phyloP scores from a whole-genome alignment of 2,113 vertebrate species.

The Seriola rivoliana region DNA sequence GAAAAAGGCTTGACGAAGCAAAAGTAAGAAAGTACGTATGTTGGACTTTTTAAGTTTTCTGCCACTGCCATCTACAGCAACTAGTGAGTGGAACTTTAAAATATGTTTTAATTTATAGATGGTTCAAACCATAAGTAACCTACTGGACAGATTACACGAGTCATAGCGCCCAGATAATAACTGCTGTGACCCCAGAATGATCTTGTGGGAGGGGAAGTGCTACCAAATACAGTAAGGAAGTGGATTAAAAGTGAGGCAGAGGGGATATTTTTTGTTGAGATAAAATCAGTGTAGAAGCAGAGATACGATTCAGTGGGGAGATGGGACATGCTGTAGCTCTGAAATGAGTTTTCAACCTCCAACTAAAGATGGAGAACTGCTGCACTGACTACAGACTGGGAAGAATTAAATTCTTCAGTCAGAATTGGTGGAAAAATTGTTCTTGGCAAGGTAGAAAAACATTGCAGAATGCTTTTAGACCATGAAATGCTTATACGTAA shows the following conservation, averaged over 20 bases:
- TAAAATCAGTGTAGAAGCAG: constrained; percentile 15
- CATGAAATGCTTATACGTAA: not conserved
- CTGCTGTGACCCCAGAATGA: not conserved
- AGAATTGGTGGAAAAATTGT: not conserved
- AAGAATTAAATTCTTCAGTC: constrained; percentile 26
- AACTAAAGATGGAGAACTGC: constrained; percentile 18
- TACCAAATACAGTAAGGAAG: constrained; percentile 8
- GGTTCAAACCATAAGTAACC: not conserved
- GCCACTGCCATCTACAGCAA: not conserved
- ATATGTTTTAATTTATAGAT: constrained; percentile 2
- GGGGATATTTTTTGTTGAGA: constrained; percentile 2
- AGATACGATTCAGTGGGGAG: constrained; percentile 6
- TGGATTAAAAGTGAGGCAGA: not conserved
- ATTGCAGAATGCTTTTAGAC: not conserved
- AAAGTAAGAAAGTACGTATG: not conserved
- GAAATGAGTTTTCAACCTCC: constrained; percentile 23
- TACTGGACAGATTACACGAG: not conserved
- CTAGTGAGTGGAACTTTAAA: not conserved
- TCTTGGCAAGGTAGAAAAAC: constrained; percentile 9
- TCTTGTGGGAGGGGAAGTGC: not conserved
- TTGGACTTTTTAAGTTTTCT: not conserved
- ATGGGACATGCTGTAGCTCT: constrained; percentile 2
- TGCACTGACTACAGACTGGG: constrained; percentile 1
- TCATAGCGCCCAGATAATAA: not conserved
- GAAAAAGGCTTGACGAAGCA: too few relatives aligned